phyloP scores from a whole-genome alignment of 2,113 vertebrate genomes.

The Clupea harengus region DNA sequence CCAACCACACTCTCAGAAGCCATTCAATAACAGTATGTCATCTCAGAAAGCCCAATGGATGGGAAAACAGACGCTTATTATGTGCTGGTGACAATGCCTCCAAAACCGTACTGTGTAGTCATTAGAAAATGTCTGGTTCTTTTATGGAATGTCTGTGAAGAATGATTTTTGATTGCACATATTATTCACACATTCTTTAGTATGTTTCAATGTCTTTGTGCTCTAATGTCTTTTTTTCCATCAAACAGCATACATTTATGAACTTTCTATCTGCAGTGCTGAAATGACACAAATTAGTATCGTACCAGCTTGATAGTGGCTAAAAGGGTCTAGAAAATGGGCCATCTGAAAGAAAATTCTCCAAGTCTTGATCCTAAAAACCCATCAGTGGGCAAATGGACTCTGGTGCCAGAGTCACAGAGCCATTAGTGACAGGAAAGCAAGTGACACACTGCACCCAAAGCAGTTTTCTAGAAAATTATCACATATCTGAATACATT shows the following conservation, averaged over 20 bases:
- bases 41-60: neutral
- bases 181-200: neutral
- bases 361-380: neutral
- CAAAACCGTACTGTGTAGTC: neutral
- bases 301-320: neutral
- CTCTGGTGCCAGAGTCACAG: neutral
- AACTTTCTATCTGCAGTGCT: neutral
- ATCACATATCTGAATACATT: neutral
- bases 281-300: constrained; percentile 24
- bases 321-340: neutral
- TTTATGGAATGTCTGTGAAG: neutral
- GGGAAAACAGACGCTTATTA: neutral
- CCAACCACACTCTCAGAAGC: neutral
- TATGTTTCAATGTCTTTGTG: no score
- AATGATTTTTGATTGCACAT: neutral
- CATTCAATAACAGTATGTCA: neutral
- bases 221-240: neutral
- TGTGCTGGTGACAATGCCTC: neutral
- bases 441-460: neutral
- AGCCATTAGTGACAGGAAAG: neutral
- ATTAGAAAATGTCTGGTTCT: neutral
- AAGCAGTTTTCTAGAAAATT: neutral
- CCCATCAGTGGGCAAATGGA: constrained; percentile 5
- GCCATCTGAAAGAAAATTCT: neutral
- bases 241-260: neutral